Base-by-base conservation (phyloP, 64 coral and sea anemone genomes). In the Acropora yongei region DNA sequence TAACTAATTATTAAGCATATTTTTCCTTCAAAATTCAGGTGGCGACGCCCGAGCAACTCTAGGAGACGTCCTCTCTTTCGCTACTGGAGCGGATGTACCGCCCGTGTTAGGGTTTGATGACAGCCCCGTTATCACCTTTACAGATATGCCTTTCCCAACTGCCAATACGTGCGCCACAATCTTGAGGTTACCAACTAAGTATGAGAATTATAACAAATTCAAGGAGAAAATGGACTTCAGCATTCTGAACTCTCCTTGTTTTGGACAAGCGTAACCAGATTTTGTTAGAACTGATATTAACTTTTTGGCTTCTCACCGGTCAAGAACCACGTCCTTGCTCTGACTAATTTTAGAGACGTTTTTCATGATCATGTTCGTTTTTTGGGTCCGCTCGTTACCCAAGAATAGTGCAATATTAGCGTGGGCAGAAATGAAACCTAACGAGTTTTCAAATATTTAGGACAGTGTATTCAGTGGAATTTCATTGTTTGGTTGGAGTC, bases 241-340 rank as follows among this genome's bases (percentile, higher is more conserved):
- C 41, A 84, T 89, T 42, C 53, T 94, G 11, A 94, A 89, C 42
- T 94, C 87, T 12, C 86, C 92, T 30, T 84, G 92, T 88, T 94
- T 94, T 77, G 92, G 92, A 75, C 78, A 91, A 47, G 88, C 88
- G 8, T 89, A 79, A 89, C 50, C 50, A 55, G 50, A 55, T 16
- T 69, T 8, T n/a, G n/a, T n/a, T n/a, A n/a, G n/a, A n/a, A n/a
- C n/a, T n/a, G n/a, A n/a, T n/a, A n/a, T n/a, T n/a, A n/a, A n/a
- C n/a, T n/a, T n/a, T n/a, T n/a, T n/a, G n/a, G n/a, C n/a, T n/a
- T n/a, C n/a, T n/a, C n/a, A n/a, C n/a, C n/a, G n/a, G n/a, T n/a
- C n/a, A n/a, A n/a, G n/a, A n/a, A n/a, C n/a, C n/a, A n/a, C n/a
- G n/a, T n/a, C n/a, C n/a, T n/a, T n/a, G n/a, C n/a, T n/a, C n/a